phyloP scores from a whole-genome alignment of 2,888 invertebrate genomes.

The Ichneumoninae sp. region DNA sequence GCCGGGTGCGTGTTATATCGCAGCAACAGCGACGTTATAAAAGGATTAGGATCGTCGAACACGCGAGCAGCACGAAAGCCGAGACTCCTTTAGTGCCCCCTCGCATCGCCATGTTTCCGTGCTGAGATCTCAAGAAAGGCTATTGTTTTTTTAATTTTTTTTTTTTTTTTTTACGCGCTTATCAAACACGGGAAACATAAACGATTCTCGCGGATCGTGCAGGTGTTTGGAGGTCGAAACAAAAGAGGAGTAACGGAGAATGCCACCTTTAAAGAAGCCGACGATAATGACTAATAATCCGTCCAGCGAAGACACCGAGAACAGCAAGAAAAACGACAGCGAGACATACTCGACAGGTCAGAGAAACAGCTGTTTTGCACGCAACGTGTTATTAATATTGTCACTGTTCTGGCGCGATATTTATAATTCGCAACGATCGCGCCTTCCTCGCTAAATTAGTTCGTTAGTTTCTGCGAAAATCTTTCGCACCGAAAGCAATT shows the following conservation, averaged over 20 bases:
- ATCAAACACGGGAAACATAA: background rate
- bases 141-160: background rate
- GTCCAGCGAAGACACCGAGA: conserved; percentile 14
- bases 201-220: background rate
- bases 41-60: conserved; percentile 4
- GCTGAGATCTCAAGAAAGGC: background rate
- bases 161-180: background rate
- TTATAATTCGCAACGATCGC: conserved; percentile 14
- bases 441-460: background rate
- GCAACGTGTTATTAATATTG: conserved; percentile 3
- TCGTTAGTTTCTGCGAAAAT: background rate
- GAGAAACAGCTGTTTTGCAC: conserved; percentile 53
- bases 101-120: conserved; percentile 10
- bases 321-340: conserved; percentile 43
- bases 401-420: conserved; percentile 1
- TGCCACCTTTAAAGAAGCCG: conserved; percentile 29
- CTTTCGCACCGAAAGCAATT: background rate
- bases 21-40: background rate
- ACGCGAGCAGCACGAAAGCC: conserved; percentile 5
- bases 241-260: background rate
- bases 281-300: conserved; percentile 11
- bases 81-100: background rate
- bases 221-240: background rate
- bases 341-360: conserved; percentile 64
- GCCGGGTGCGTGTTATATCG: background rate